These are phyloP conservation scores for Tachina lurida DNA, from an alignment of 2,888 invertebrate species.

Conservation along the genomic window DNA sequence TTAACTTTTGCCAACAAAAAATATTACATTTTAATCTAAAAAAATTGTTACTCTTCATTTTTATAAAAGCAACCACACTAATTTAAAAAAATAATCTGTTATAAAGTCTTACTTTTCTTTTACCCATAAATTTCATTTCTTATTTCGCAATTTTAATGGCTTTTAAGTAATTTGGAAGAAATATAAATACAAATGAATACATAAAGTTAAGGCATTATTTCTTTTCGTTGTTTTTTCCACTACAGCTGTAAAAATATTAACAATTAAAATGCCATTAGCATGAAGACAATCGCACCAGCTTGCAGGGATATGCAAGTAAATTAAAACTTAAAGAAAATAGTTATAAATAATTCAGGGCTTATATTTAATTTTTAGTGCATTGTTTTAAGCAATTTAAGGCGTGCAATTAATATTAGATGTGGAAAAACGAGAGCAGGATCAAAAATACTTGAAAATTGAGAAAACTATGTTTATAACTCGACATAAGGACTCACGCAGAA, in stretches of 20 bases:
- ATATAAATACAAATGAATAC: background rate
- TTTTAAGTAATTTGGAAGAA: slow-evolving; percentile 35
- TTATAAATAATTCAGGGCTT: slow-evolving; percentile 24
- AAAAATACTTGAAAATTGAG: background rate
- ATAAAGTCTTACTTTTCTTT: background rate
- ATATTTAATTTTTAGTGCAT: background rate
- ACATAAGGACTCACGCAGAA: no score
- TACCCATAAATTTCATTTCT: slow-evolving; percentile 18
- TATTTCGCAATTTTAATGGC: slow-evolving; percentile 13
- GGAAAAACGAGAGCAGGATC: background rate
- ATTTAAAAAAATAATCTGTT: background rate
- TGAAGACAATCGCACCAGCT: background rate
- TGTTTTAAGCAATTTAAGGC: background rate
- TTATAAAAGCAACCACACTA: no score
- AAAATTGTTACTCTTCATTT: no score
- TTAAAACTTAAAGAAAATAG: slow-evolving; percentile 18
- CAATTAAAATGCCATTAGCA: slow-evolving; percentile 51
- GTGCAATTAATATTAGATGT: background rate
- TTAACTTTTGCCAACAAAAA: no score
- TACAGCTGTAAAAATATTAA: slow-evolving; percentile 35
- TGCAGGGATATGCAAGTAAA: background rate
- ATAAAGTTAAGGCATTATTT: background rate
- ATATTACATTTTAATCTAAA: no score
- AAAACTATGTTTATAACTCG: background rate
- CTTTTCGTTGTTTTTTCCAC: no score